Evolutionary conservation across 2,113 vertebrate genomes (phyloP), one percentile per base, ranked within the genome.

Genomic region (Sigmodon hispidus): DNA sequence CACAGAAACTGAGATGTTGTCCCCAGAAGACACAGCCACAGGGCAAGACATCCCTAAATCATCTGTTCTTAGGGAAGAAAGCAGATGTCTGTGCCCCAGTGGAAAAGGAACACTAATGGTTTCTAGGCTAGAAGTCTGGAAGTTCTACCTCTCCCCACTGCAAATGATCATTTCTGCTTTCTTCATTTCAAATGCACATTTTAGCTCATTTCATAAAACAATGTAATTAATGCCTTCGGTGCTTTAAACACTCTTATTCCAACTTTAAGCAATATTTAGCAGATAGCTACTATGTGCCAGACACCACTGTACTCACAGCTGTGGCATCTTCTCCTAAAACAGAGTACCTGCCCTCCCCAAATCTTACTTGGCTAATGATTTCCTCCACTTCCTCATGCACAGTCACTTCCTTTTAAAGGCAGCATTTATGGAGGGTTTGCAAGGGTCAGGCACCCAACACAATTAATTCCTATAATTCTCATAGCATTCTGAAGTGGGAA

Each of bases 171-270:
- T 40, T 45, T 29, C 16, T 48, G 80, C 50, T 65, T 84, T 89
- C 91, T 63, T 95, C 48, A 65, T 26, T 69, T 67, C 83, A 81
- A 87, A 83, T 72, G 52, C 2, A 89, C 10, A 90, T 69, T 94
- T 80, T 67, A 55, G 89, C 87, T 77, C 67, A 85, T 48, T 67
- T 95, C n/a, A 92, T 93, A 67, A 67, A 77, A 76, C 86, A 87
- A 77, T 52, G 10, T 29, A 80, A 15, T 55, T 43, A 67, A 67
- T 70, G 69, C 5, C n/a, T 55, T 48, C 77, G 43, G 36, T 85
- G 0, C n/a, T 77, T n/a, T 52, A 63, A 72, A 52, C 5, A 45
- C 6, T 52, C 21, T 89, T 76, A 86, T 88, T 92, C 34, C 48
- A 31, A 57, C 76, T 90, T 19, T 48, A n/a, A 3, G 19, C n/a